Percentiles rank a stretch among this genome's conserved stretches.
These are phyloP conservation scores for Morinoia aosen DNA, from an alignment of 2,888 invertebrate species.

Conservation along the genomic window DNA sequence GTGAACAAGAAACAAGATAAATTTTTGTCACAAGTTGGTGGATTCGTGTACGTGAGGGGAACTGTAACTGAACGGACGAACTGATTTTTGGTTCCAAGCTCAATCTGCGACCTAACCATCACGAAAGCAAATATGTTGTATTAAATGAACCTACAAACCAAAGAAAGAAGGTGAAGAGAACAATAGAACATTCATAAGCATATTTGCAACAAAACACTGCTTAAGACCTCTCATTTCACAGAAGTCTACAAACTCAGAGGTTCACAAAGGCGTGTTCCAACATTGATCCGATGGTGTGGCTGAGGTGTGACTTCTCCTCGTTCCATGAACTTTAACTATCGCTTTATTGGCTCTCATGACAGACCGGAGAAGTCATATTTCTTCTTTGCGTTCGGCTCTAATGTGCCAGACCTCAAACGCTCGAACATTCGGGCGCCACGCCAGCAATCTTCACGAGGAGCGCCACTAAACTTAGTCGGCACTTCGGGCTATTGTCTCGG, in stretches of 20 bases:
- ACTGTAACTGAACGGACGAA: not conserved
- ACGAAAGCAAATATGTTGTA: not conserved
- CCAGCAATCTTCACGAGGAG: not conserved
- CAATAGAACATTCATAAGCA: not conserved
- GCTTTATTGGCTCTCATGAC: conserved; percentile 48
- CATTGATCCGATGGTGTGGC: conserved; percentile 31
- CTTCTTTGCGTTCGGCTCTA: conserved; percentile 5
- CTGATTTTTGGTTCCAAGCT: not conserved
- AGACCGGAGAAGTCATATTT: conserved; percentile 35
- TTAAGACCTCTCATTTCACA: not conserved
- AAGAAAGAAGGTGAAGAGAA: not conserved
- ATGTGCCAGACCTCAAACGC: not conserved
- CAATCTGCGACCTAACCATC: not conserved
- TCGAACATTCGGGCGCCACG: not conserved
- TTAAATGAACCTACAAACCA: not conserved
- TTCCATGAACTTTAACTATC: conserved; percentile 51
- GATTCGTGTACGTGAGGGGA: not conserved
- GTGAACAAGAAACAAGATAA: too few relatives aligned
- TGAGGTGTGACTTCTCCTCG: conserved; percentile 38
- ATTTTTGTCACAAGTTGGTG: too few relatives aligned
- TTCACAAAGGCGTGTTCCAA: conserved; percentile 30
- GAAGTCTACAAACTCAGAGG: not conserved
- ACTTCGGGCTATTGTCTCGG: not conserved
- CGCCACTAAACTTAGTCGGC: not conserved
- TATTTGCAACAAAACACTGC: not conserved